Evolutionary conservation across 2,113 vertebrate species (phyloP).

Genomic region (Pteronura brasiliensis): DNA sequence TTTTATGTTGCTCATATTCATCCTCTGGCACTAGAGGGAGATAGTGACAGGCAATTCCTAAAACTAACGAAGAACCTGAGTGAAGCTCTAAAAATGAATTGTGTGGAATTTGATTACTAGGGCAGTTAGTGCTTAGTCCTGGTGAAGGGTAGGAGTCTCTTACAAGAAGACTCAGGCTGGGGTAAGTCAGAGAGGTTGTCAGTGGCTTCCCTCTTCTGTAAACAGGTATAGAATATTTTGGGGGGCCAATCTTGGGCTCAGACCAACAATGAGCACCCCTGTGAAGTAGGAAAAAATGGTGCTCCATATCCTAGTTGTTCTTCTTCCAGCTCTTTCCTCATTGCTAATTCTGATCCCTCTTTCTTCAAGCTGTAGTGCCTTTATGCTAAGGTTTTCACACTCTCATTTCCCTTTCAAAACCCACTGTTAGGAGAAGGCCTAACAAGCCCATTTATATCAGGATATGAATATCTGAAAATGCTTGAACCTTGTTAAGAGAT

Average conservation of each 20-base stretch:
- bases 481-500: not conserved
- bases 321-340: not conserved
- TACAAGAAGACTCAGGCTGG: not conserved
- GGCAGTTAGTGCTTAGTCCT: not conserved
- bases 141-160: not conserved
- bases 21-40: not conserved
- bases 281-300: not conserved
- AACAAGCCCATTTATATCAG: not conserved
- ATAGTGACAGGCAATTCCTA: not conserved
- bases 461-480: not conserved
- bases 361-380: not conserved
- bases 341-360: not conserved
- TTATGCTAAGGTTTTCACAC: not conserved
- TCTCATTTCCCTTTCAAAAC: not conserved
- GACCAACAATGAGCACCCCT: not conserved
- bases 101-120: not conserved
- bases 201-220: not conserved
- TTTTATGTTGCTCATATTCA: not conserved
- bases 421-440: not conserved
- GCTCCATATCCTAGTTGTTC: not conserved
- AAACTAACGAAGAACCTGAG: not conserved
- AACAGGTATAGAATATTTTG: not conserved
- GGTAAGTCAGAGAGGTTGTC: not conserved
- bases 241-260: not conserved
- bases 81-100: not conserved